A percentile compares a stretch with the other conserved stretches of the same genome.
Evolutionary conservation across 2,113 vertebrate species (phyloP).

Genomic region (Charadrius vociferus): DNA sequence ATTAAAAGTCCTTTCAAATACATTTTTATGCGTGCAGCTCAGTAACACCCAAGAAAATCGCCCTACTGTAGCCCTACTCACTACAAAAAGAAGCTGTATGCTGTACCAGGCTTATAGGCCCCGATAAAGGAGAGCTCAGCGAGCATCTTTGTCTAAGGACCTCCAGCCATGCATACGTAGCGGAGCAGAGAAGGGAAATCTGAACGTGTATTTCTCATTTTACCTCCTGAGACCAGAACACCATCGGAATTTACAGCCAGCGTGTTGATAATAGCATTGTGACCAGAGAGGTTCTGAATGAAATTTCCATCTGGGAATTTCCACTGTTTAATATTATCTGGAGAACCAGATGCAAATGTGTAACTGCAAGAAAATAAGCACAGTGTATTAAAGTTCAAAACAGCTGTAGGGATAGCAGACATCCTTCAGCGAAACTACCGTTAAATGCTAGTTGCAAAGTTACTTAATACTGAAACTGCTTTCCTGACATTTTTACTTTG

Average conservation of each 20-base stretch:
- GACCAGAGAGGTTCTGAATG: slow-evolving; percentile 97
- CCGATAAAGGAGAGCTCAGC: not conserved
- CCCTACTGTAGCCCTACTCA: not conserved
- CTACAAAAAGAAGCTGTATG: not conserved
- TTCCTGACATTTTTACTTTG: not conserved
- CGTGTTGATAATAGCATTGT: slow-evolving; percentile 97
- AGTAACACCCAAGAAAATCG: not conserved
- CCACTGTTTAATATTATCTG: slow-evolving; percentile 99
- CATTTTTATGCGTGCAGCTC: not conserved
- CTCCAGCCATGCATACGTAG: not conserved
- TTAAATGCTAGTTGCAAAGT: not conserved
- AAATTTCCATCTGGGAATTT: slow-evolving; percentile 98
- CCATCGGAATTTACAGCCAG: slow-evolving; percentile 95
- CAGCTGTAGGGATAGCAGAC: not conserved
- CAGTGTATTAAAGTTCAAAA: not conserved
- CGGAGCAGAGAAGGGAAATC: not conserved
- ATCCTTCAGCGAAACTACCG: not conserved
- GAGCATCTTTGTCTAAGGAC: not conserved
- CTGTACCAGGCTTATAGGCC: not conserved
- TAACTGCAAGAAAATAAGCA: slow-evolving; percentile 81
- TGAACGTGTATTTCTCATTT: not conserved
- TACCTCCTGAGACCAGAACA: slow-evolving; percentile 97
- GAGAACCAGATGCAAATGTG: slow-evolving; percentile 96
- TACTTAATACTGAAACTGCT: not conserved
- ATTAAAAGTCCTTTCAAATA: not conserved